Percentiles rank a stretch among this genome's conserved stretches.
phyloP scores from a whole-genome alignment of 2,888 invertebrate species.

The Ashinkailepas kermadecensis region DNA sequence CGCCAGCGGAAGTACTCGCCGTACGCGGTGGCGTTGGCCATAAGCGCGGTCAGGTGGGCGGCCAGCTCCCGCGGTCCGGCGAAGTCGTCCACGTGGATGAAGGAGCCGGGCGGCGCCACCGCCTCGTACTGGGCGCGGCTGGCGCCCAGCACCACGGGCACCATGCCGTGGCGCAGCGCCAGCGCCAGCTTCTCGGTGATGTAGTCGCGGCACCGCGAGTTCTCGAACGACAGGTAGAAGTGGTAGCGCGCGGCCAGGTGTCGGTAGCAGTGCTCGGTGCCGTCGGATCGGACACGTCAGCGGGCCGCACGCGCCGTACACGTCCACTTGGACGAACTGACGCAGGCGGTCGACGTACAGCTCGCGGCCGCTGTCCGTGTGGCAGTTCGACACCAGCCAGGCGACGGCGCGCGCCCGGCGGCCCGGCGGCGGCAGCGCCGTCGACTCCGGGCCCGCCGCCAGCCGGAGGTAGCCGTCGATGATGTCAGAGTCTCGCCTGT shows the following conservation, averaged over 20 bases:
- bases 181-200: background rate
- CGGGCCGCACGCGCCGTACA: background rate
- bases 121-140: background rate
- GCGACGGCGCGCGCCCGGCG: background rate
- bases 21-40: background rate
- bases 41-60: constrained; percentile 9
- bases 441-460: no score
- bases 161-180: background rate
- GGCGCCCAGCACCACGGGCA: constrained; percentile 26
- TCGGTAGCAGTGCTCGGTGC: background rate
- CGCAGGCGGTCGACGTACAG: background rate
- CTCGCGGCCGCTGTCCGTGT: background rate
- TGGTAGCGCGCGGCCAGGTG: background rate
- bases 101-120: constrained; percentile 24
- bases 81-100: constrained; percentile 27
- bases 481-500: constrained; percentile 28
- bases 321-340: background rate
- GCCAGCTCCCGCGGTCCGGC: constrained; percentile 23
- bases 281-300: background rate
- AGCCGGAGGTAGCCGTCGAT: constrained; percentile 21
- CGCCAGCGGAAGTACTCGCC: background rate
- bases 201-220: background rate
- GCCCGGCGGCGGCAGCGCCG: no score
- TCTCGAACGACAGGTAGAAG: constrained; percentile 18
- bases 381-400: constrained; percentile 2